Conservation (phyloP, 1,140 invertebrate species). For the Camponotus floridanus region DNA sequence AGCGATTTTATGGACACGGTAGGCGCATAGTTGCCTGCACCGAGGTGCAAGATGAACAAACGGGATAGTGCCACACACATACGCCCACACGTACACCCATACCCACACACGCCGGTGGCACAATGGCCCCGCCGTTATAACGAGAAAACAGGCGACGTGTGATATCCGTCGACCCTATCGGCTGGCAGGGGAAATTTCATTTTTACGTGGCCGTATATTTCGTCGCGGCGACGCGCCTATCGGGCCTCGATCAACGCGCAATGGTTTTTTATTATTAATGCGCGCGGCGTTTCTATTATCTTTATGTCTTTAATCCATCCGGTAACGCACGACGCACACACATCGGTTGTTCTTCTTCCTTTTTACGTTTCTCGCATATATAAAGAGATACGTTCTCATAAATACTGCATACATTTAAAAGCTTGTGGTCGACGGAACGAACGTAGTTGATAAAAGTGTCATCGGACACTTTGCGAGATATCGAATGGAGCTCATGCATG, state of each 20-base stretch:
- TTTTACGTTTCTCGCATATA: slow-evolving; percentile 32
- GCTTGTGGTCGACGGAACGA: background rate
- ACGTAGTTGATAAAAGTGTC: slow-evolving; percentile 49
- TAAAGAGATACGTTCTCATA: slow-evolving; percentile 10
- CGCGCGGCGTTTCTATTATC: slow-evolving; percentile 64
- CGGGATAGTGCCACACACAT: slow-evolving; percentile 51
- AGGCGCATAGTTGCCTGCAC: slow-evolving; percentile 51
- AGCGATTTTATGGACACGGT: slow-evolving; percentile 68
- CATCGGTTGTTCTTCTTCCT: slow-evolving; percentile 28
- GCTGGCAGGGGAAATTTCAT: slow-evolving; percentile 60
- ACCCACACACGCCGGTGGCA: slow-evolving; percentile 17
- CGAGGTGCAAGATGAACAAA: slow-evolving; percentile 65
- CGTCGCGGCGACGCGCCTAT: slow-evolving; percentile 57
- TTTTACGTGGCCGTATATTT: slow-evolving; percentile 67
- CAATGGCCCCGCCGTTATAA: slow-evolving; percentile 64
- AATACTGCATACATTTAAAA: slow-evolving; percentile 42
- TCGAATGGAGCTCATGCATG: background rate
- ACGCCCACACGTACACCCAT: too few relatives aligned
- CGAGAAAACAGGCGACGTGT: slow-evolving; percentile 56
- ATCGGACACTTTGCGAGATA: slow-evolving; percentile 23
- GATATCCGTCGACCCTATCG: slow-evolving; percentile 61
- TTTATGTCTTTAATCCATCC: slow-evolving; percentile 70
- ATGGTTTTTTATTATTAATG: slow-evolving; percentile 66
- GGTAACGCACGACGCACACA: slow-evolving; percentile 24
- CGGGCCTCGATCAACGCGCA: slow-evolving; percentile 66